These are phyloP conservation scores for Agriopis leucophaearia DNA, from an alignment of 2,888 invertebrate genomes.

Conservation along the genomic window DNA sequence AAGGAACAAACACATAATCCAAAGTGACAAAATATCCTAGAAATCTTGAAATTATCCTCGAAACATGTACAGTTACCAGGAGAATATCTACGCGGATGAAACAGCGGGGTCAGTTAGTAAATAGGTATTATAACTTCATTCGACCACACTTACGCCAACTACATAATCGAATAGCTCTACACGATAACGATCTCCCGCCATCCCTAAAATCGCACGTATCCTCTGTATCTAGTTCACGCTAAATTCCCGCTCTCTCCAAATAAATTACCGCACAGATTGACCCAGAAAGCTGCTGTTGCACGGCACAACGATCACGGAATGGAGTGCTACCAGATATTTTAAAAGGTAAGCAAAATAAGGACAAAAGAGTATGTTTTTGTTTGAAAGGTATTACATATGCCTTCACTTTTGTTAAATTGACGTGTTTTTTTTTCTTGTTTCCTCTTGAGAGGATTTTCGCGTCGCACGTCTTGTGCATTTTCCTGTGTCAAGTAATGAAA, in stretches of 20 bases:
- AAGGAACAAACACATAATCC: no score
- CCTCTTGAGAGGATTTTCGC: no score
- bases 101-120: neutral
- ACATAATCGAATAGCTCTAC: neutral
- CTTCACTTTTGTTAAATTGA: no score
- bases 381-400: no score
- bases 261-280: slow-evolving; percentile 77
- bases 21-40: no score
- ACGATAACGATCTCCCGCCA: slow-evolving; percentile 49
- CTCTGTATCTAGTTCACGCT: slow-evolving; percentile 52
- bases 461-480: no score
- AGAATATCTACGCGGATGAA: no score
- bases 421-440: no score
- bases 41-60: no score
- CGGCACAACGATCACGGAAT: slow-evolving; percentile 62
- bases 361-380: neutral
- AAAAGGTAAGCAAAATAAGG: slow-evolving; percentile 19
- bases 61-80: no score
- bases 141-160: neutral
- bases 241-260: slow-evolving; percentile 70
- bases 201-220: slow-evolving; percentile 53
- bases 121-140: neutral
- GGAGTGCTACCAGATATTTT: slow-evolving; percentile 25
- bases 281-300: slow-evolving; percentile 68
- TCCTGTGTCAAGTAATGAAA: no score